Evolutionary conservation across 2,113 vertebrate genomes (phyloP), one percentile per base, ranked within the genome.

Genomic region (Melanerpes formicivorus): DNA sequence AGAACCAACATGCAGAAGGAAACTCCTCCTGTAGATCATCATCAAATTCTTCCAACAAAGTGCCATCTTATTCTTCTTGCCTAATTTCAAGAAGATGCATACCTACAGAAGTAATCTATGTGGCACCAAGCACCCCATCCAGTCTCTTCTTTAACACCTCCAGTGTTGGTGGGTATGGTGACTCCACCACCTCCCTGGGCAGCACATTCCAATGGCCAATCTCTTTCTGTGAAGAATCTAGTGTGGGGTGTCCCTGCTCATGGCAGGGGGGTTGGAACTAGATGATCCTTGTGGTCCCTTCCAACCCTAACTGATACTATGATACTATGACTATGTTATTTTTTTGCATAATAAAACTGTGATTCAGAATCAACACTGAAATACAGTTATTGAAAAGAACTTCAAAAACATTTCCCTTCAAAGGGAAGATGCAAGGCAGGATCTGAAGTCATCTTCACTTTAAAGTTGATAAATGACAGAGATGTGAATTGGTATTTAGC

Each of bases 81-180:
- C 37, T 0, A 4, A 58, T 50, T 79, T 82, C 71, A 58, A 83
- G 13, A 37, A 37, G 22, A 25, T 46, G 56, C 1, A 3, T 7
- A 26, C 0, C 0, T n/a, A 73, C 16, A 80, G 5, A 64, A 56
- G 5, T 44, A 59, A 67, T 10, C 32, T 8, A 56, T 0, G 1
- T 18, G 14, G 12, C 34, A 34, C 34, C 34, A 34, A 34, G 34
- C 34, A 34, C 34, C 34, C 34, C 34, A 34, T 34, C 34, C 34
- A 34, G 34, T 34, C 34, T 34, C 34, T 34, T 34, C 34, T 34
- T 34, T 6, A 34, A 34, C 34, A 34, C 34, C 34, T 34, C 34
- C 34, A 34, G 34, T 34, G 34, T 34, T 34, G 34, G 34, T 34
- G 34, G 34, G 34, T 6, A 34, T 34, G 34, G 34, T 34, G 34